Evolutionary conservation across 2,113 vertebrate species (phyloP).

Genomic region (Lepisosteus oculatus): DNA sequence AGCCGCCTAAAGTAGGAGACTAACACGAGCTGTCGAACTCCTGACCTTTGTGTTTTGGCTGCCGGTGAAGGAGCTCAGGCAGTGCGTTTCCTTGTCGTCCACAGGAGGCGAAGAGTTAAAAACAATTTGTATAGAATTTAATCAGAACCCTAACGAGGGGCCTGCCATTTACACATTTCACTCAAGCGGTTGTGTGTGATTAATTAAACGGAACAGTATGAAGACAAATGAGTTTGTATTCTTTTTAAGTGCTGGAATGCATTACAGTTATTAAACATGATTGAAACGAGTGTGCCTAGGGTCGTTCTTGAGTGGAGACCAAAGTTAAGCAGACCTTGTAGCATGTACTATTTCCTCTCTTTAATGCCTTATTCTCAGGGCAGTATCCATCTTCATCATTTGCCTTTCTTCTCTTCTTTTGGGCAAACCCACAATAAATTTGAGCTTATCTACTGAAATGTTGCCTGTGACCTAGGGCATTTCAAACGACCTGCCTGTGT

Average conservation of each 20-base stretch:
- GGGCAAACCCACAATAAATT: not conserved
- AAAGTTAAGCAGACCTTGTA: slow-evolving; percentile 1
- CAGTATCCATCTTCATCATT: not conserved
- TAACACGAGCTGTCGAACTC: too few relatives aligned
- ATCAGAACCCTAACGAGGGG: not conserved
- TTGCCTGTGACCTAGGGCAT: not conserved
- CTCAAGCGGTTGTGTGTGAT: not conserved
- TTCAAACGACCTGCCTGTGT: too few relatives aligned
- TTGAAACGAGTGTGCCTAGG: not conserved
- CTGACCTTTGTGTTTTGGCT: too few relatives aligned
- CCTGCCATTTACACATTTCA: not conserved
- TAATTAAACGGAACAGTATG: not conserved
- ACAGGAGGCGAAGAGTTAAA: too few relatives aligned
- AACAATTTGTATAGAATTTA: not conserved
- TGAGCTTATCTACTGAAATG: not conserved
- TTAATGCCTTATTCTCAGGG: not conserved
- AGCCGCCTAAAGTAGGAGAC: too few relatives aligned
- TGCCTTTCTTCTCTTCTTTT: not conserved
- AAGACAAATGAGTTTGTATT: not conserved
- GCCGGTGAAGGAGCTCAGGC: too few relatives aligned
- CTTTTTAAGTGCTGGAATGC: slow-evolving; percentile 1
- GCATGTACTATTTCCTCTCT: not conserved
- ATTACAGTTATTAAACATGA: not conserved
- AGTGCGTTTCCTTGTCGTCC: too few relatives aligned
- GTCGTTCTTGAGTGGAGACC: not conserved